These are phyloP conservation scores for Seira musarum DNA, from an alignment of 2,888 invertebrate genomes.

Conservation along the genomic window DNA sequence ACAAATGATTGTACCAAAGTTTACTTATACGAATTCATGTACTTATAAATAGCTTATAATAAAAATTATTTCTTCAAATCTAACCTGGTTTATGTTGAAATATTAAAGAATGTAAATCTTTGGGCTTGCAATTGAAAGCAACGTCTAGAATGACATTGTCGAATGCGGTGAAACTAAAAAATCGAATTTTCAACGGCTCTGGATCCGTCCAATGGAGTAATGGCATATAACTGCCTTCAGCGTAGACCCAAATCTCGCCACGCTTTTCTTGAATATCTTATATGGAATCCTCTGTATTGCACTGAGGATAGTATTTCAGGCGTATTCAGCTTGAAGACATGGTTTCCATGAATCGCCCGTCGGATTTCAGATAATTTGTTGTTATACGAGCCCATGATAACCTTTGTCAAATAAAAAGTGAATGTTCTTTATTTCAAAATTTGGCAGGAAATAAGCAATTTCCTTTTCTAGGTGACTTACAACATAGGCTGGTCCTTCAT, in stretches of 20 bases:
- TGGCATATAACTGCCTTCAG: slow-evolving; percentile 77
- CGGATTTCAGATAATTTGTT: slow-evolving; percentile 63
- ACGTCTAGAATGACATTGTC: slow-evolving; percentile 45
- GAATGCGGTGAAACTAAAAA: slow-evolving; percentile 59
- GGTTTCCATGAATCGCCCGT: slow-evolving; percentile 9
- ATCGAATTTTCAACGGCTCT: slow-evolving; percentile 75
- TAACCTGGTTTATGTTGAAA: slow-evolving; percentile 55
- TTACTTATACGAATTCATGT: no score
- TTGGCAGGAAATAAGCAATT: no score
- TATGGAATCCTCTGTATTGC: slow-evolving; percentile 58
- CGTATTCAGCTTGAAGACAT: slow-evolving; percentile 60
- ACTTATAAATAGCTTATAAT: no score
- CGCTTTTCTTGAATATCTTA: slow-evolving; percentile 53
- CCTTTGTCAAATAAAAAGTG: slow-evolving; percentile 40
- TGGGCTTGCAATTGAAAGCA: slow-evolving; percentile 63
- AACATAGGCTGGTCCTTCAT: slow-evolving; percentile 41
- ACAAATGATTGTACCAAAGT: no score
- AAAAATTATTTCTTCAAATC: neutral
- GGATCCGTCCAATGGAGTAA: slow-evolving; percentile 78
- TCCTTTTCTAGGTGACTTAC: slow-evolving; percentile 53
- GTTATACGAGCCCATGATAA: slow-evolving; percentile 61
- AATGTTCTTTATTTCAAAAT: no score
- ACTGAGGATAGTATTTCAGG: slow-evolving; percentile 58
- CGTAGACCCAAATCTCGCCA: slow-evolving; percentile 54
- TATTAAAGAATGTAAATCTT: slow-evolving; percentile 53